phyloP scores from a whole-genome alignment of 2,888 invertebrate species.

The Altica lythri region DNA sequence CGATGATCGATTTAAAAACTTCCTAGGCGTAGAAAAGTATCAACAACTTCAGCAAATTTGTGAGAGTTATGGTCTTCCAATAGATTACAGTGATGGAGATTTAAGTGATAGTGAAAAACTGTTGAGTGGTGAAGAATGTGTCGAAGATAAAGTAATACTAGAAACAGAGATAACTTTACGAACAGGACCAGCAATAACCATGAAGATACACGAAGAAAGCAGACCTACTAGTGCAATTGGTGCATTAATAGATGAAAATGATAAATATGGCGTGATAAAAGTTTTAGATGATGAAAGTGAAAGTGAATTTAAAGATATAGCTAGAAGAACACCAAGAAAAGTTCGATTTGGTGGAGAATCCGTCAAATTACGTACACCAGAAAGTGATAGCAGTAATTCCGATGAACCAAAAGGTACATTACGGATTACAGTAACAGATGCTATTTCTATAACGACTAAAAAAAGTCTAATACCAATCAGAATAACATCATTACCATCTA shows the following conservation, averaged over 20 bases:
- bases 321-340: conserved; percentile 68
- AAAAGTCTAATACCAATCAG: conserved; percentile 59
- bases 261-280: conserved; percentile 62
- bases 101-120: conserved; percentile 26
- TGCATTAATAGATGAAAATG: too few relatives aligned
- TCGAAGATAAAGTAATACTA: conserved; percentile 71
- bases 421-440: conserved; percentile 46
- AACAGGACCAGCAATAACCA: conserved; percentile 79
- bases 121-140: conserved; percentile 30
- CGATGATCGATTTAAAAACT: conserved; percentile 65
- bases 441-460: conserved; percentile 43
- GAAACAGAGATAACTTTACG: conserved; percentile 84
- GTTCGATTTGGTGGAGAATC: conserved; percentile 88
- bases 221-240: conserved; percentile 46
- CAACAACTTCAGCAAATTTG: conserved; percentile 66
- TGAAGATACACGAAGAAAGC: conserved; percentile 79
- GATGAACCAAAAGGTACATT: conserved; percentile 54
- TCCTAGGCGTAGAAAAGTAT: conserved; percentile 48
- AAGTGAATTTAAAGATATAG: conserved; percentile 59
- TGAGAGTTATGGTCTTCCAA: conserved; percentile 62
- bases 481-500: conserved; percentile 52
- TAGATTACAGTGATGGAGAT: conserved; percentile 35
- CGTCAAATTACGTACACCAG: conserved; percentile 83
- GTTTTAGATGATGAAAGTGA: conserved; percentile 65
- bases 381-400: conserved; percentile 73